Percentiles rank a stretch among this genome's conserved stretches.
Evolutionary conservation across 2,888 invertebrate genomes (phyloP).

Genomic region (Selenia dentaria): DNA sequence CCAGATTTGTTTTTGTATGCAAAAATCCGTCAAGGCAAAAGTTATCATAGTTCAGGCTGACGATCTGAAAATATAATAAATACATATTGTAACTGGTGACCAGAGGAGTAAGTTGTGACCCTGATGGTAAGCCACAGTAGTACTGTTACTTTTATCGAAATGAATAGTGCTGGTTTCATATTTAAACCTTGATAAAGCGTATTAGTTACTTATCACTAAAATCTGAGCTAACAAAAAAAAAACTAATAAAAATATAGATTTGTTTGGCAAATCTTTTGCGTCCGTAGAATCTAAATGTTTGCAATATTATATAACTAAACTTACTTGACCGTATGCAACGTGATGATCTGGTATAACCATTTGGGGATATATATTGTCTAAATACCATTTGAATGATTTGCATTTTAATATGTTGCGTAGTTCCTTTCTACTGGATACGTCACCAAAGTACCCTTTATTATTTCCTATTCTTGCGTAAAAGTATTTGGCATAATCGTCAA

Average conservation of each 20-base stretch:
- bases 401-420: slow-evolving; percentile 93
- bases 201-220: too few species aligned
- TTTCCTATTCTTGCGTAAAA: slow-evolving; percentile 98
- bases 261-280: too few species aligned
- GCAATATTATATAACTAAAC: too few species aligned
- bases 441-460: slow-evolving; percentile 95
- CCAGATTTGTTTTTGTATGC: slow-evolving; percentile 33
- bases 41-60: slow-evolving; percentile 37
- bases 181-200: too few species aligned
- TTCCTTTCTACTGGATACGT: slow-evolving; percentile 90
- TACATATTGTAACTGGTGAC: too few species aligned
- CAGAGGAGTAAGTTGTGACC: too few species aligned
- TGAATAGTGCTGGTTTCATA: too few species aligned
- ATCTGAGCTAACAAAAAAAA: too few species aligned
- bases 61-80: slow-evolving; percentile 47
- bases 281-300: too few species aligned
- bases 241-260: too few species aligned
- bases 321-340: slow-evolving; percentile 97
- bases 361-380: slow-evolving; percentile 98
- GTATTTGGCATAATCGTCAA: slow-evolving; percentile 97
- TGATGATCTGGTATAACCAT: slow-evolving; percentile 97
- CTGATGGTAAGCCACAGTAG: too few species aligned
- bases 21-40: slow-evolving; percentile 50
- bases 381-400: slow-evolving; percentile 98
- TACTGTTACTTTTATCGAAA: too few species aligned